Percentiles rank a stretch among this genome's conserved stretches.
phyloP scores from a whole-genome alignment of 2,797 vertebrate genomes.

The Cephalopachus bancanus region DNA sequence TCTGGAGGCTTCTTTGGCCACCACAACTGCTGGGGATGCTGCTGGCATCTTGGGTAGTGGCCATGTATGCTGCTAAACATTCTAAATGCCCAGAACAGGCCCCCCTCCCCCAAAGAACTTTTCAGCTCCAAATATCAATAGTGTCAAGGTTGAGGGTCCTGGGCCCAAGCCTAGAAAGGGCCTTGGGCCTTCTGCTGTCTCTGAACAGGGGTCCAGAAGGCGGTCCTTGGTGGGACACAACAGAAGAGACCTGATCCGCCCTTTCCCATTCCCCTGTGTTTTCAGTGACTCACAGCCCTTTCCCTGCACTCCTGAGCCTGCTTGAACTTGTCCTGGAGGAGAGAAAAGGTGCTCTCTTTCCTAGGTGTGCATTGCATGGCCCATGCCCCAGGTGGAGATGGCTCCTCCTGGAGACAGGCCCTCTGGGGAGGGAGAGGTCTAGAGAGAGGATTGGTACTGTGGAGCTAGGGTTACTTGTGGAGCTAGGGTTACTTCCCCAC shows the following conservation, averaged over 20 bases:
- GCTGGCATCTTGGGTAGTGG: neutral
- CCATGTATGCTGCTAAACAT: neutral
- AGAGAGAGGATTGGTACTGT: neutral
- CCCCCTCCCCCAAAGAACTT: neutral
- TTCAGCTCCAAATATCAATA: neutral
- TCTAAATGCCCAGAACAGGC: neutral
- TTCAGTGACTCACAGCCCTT: constrained; percentile 37
- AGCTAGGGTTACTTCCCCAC: no score
- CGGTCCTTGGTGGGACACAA: neutral
- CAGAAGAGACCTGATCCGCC: neutral
- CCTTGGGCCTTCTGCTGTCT: neutral
- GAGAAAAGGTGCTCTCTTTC: neutral
- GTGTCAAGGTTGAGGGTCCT: neutral
- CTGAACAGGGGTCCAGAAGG: neutral
- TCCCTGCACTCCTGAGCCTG: neutral
- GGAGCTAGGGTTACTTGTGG: neutral
- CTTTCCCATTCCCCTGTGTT: no score
- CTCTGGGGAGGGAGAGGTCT: neutral
- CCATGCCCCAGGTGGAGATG: neutral
- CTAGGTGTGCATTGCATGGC: neutral
- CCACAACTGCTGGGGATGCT: neutral
- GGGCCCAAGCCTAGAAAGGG: neutral
- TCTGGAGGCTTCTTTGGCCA: neutral
- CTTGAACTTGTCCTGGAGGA: neutral
- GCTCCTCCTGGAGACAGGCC: neutral